Conservation (phyloP, 2,888 invertebrate species). For the Dryocosmus kuriphilus region DNA sequence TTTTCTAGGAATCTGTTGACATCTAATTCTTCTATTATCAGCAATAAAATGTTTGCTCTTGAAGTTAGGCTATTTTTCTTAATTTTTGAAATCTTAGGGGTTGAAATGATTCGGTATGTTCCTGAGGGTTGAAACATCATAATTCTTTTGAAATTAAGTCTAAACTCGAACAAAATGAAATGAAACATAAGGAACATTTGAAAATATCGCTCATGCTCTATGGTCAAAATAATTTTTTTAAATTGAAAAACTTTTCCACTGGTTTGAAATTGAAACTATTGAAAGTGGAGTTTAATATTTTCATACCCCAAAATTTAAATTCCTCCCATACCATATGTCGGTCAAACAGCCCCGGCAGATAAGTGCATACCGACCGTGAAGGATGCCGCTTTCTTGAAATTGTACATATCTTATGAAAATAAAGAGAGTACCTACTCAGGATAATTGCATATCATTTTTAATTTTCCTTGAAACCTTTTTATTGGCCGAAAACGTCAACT, state of each 20-base stretch:
- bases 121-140: too few species aligned
- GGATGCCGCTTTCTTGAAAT: slow-evolving; percentile 8
- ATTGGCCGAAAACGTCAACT: neutral
- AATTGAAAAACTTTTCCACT: too few species aligned
- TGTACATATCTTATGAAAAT: neutral
- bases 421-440: neutral
- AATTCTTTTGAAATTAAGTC: neutral
- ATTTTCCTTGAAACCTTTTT: neutral
- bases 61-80: too few species aligned
- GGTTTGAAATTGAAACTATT: too few species aligned
- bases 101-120: too few species aligned
- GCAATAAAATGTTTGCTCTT: too few species aligned
- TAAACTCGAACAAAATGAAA: too few species aligned
- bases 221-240: too few species aligned
- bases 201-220: too few species aligned
- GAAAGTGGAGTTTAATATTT: neutral
- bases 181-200: neutral
- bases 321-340: neutral
- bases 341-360: slow-evolving; percentile 9
- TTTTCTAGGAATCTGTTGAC: too few species aligned
- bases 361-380: neutral
- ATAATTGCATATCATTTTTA: neutral
- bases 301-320: neutral
- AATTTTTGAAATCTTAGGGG: too few species aligned
- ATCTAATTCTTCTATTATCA: too few species aligned